Conservation (phyloP, 2,113 vertebrate genomes). For the Pachyramphus minor region DNA sequence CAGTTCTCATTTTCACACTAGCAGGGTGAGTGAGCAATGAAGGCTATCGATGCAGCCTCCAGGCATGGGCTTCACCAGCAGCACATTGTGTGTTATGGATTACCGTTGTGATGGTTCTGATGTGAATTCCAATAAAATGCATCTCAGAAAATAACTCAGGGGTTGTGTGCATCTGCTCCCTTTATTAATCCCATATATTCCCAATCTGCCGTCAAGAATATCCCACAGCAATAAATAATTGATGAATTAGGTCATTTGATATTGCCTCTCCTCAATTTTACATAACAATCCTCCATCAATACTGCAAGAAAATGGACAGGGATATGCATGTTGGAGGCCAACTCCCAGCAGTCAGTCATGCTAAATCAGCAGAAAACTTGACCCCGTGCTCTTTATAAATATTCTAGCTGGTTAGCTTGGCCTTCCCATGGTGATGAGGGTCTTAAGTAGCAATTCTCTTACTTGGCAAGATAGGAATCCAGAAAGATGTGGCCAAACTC, state of each 20-base stretch:
- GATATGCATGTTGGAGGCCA: neutral
- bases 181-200: neutral
- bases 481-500: neutral
- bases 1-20: slow-evolving; percentile 45
- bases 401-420: neutral
- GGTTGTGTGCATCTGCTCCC: neutral
- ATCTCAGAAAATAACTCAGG: slow-evolving; percentile 3
- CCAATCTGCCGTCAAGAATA: neutral
- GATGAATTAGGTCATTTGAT: neutral
- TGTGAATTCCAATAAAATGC: slow-evolving; percentile 46
- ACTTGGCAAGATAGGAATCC: neutral
- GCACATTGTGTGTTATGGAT: slow-evolving; percentile 8
- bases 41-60: neutral
- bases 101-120: neutral
- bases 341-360: neutral
- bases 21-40: neutral
- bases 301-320: neutral
- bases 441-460: neutral
- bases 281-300: neutral
- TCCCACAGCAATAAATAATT: neutral
- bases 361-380: neutral
- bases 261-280: neutral
- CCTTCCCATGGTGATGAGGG: neutral
- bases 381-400: neutral
- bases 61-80: neutral